Base-by-base conservation (phyloP, 2,888 invertebrate genomes). In the Theodoxus fluviatilis region DNA sequence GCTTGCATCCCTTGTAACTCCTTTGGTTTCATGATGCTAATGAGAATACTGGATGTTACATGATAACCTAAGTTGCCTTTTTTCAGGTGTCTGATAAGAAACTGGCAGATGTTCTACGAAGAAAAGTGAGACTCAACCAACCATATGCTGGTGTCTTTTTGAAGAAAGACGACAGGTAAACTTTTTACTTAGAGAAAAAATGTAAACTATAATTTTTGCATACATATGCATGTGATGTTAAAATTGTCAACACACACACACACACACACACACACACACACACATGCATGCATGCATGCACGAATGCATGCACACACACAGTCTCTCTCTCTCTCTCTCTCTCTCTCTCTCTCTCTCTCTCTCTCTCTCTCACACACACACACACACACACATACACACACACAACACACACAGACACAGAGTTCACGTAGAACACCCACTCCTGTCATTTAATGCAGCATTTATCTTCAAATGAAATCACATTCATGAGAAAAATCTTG, bases 101-200 rank as follows among this genome's bases (percentile, higher is more conserved):
- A 68, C 89, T 99, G 69, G 94, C 96, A 84, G 94, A 95, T 84
- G 86, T 99, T 63, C 91, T 99, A 72, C 90, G 96, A 83, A 91
- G 96, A 75, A 98, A 98, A 90, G 95, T 98, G 0, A 94, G 94
- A 86, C 88, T 98, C 22, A 96, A 96, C 86, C 96, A 97, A 86
- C 99, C 99, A 0, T 99, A 99, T 84, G 93, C 96, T 65, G 99
- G 98, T 3, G 93, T 99, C 66, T 99, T 99, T 85, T 89, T 99
- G 79, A 96, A 97, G 83, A 95, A 93, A 85, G 92, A 93, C 82
- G 94, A 95, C 83, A 95, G 94, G 92, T 92, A 87, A 85, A 68
- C 28, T 66, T 61, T 52, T 12, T 43, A 43, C 18, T 12, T 15
- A 43, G 9, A 43, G 43, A 15, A 12, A 43, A 43, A n/a, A n/a